phyloP scores from a whole-genome alignment of 1,140 invertebrate species.

The Yoshiicerus persimilis region DNA sequence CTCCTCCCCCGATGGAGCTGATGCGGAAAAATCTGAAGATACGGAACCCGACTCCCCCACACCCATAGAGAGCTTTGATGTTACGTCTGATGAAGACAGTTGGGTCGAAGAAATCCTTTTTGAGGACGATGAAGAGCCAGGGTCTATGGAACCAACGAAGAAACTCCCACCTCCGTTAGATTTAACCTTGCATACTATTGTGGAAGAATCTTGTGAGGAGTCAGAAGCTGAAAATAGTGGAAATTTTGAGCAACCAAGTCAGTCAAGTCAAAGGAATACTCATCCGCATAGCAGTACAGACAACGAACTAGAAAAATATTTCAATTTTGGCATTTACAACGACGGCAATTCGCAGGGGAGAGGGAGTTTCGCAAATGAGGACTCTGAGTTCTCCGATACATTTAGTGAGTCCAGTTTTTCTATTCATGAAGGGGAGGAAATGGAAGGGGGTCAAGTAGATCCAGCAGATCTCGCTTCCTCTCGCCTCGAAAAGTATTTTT shows the following conservation, averaged over 20 bases:
- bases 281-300: slow-evolving; percentile 54
- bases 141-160: background rate
- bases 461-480: slow-evolving; percentile 77
- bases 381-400: slow-evolving; percentile 61
- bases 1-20: slow-evolving; percentile 39
- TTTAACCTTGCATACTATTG: slow-evolving; percentile 88
- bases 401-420: slow-evolving; percentile 76
- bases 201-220: slow-evolving; percentile 91
- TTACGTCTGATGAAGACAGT: slow-evolving; percentile 43
- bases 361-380: slow-evolving; percentile 53
- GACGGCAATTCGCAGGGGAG: slow-evolving; percentile 50
- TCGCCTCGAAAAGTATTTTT: slow-evolving; percentile 84
- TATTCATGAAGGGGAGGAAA: slow-evolving; percentile 57
- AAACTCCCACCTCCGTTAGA: slow-evolving; percentile 57
- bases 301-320: slow-evolving; percentile 87
- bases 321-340: slow-evolving; percentile 68
- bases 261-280: background rate
- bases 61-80: slow-evolving; percentile 36
- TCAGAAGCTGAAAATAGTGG: slow-evolving; percentile 66
- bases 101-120: slow-evolving; percentile 48
- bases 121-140: slow-evolving; percentile 39
- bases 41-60: slow-evolving; percentile 25
- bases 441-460: slow-evolving; percentile 55
- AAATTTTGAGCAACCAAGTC: slow-evolving; percentile 56
- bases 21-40: slow-evolving; percentile 34